Percentiles rank a stretch among this genome's conserved stretches.
phyloP scores from a whole-genome alignment of 92 coral and sea anemone species.

The Chrysogorgia sp. region DNA sequence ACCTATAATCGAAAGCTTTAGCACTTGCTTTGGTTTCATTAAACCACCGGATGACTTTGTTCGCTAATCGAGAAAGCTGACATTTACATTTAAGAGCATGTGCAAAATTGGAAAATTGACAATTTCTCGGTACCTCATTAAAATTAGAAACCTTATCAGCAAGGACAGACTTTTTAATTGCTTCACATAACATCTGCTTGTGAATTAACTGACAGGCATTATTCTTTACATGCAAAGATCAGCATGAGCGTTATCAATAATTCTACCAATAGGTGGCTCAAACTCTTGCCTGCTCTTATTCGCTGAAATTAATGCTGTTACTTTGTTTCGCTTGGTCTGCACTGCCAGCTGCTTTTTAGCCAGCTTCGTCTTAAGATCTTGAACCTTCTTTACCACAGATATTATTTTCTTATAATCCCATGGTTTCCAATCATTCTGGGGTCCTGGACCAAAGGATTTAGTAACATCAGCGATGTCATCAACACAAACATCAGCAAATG shows the following conservation, averaged over 20 bases:
- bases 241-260: constrained; percentile 23
- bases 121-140: background rate
- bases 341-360: constrained; percentile 1
- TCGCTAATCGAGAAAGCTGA: constrained; percentile 25
- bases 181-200: constrained; percentile 20
- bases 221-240: constrained; percentile 46
- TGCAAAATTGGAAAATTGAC: constrained; percentile 24
- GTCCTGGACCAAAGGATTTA: constrained; percentile 23
- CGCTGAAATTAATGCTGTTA: constrained; percentile 19
- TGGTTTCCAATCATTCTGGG: constrained; percentile 22
- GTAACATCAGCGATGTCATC: background rate
- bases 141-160: constrained; percentile 2
- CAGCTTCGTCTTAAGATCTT: constrained; percentile 20
- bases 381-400: constrained; percentile 29
- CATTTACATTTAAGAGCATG: background rate
- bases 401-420: constrained; percentile 36
- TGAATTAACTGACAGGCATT: constrained; percentile 25
- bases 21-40: constrained; percentile 27
- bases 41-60: constrained; percentile 36
- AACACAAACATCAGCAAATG: constrained; percentile 39
- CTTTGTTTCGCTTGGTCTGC: constrained; percentile 19
- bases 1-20: constrained; percentile 36
- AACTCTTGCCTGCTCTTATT: constrained; percentile 29
- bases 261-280: constrained; percentile 28
- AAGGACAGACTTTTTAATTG: constrained; percentile 11